These are phyloP conservation scores for Tetragnatha versicolor DNA, from an alignment of 1,140 invertebrate genomes.

Conservation along the genomic window DNA sequence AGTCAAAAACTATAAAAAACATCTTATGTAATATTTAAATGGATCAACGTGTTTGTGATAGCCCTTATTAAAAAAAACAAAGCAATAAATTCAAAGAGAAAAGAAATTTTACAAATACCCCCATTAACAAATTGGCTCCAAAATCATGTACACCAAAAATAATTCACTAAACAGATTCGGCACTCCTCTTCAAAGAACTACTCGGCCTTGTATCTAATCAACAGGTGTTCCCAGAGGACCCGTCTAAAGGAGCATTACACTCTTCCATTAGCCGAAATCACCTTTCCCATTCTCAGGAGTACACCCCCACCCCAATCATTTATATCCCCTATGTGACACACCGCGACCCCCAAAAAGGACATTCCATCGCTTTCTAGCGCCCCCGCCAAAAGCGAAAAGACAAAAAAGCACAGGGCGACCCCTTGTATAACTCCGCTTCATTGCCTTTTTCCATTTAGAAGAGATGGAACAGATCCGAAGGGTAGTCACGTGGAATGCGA, in stretches of 20 bases:
- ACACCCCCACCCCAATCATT: neutral
- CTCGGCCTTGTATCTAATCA: too few relatives aligned
- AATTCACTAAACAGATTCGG: too few relatives aligned
- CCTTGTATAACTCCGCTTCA: slow-evolving; percentile 11
- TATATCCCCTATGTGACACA: slow-evolving; percentile 31
- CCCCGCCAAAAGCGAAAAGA: neutral
- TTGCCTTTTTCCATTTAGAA: slow-evolving; percentile 47
- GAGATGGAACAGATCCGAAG: neutral
- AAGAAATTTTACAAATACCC: too few relatives aligned
- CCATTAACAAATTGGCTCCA: too few relatives aligned
- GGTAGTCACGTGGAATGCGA: slow-evolving; percentile 44
- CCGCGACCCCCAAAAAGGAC: slow-evolving; percentile 26
- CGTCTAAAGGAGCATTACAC: neutral
- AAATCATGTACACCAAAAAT: too few relatives aligned
- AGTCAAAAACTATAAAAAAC: too few relatives aligned
- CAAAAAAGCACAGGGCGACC: neutral
- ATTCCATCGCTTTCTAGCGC: slow-evolving; percentile 4
- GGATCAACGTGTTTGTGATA: too few relatives aligned
- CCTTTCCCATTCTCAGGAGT: neutral
- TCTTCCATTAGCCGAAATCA: slow-evolving; percentile 36
- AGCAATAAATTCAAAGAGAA: too few relatives aligned
- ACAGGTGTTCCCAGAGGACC: neutral
- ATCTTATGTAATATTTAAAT: too few relatives aligned
- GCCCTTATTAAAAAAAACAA: too few relatives aligned
- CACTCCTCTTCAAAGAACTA: too few relatives aligned